Evolutionary conservation across 1,140 invertebrate species (phyloP).

Genomic region (Scaptomyza pallida): DNA sequence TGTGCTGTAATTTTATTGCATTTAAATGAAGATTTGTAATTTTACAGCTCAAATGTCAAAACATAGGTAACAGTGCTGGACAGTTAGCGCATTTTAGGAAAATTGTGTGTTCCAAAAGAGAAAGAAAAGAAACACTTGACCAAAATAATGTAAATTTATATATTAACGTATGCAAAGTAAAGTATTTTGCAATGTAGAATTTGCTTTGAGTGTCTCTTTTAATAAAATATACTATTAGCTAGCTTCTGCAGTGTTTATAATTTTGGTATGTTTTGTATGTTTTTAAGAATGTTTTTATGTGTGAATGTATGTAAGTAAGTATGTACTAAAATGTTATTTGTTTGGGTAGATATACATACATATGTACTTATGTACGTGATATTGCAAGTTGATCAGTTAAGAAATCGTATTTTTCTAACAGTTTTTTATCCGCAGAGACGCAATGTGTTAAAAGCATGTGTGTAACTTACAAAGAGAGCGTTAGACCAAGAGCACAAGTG

Average conservation of each 20-base stretch:
- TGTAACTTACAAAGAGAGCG: slow-evolving; percentile 17
- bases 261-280: slow-evolving; percentile 12
- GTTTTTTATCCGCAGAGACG: slow-evolving; percentile 36
- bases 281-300: background rate
- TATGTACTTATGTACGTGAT: slow-evolving; percentile 22
- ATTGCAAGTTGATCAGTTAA: slow-evolving; percentile 42
- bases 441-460: slow-evolving; percentile 56
- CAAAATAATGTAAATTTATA: background rate
- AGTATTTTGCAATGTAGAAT: slow-evolving; percentile 9
- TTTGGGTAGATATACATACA: slow-evolving; percentile 10
- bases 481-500: slow-evolving; percentile 44
- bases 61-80: background rate
- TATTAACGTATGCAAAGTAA: slow-evolving; percentile 15
- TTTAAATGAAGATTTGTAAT: slow-evolving; percentile 22
- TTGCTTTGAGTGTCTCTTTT: slow-evolving; percentile 22
- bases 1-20: slow-evolving; percentile 27
- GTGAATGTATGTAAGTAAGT: slow-evolving; percentile 32
- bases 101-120: background rate
- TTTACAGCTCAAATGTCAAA: background rate
- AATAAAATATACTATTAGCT: slow-evolving; percentile 20
- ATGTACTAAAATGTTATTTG: slow-evolving; percentile 1
- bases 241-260: slow-evolving; percentile 35
- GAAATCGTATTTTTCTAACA: slow-evolving; percentile 36
- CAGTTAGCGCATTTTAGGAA: too few species aligned
- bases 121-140: slow-evolving; percentile 15